Evolutionary conservation across 2,797 vertebrate species (phyloP).

Genomic region (Discoglossus pictus): DNA sequence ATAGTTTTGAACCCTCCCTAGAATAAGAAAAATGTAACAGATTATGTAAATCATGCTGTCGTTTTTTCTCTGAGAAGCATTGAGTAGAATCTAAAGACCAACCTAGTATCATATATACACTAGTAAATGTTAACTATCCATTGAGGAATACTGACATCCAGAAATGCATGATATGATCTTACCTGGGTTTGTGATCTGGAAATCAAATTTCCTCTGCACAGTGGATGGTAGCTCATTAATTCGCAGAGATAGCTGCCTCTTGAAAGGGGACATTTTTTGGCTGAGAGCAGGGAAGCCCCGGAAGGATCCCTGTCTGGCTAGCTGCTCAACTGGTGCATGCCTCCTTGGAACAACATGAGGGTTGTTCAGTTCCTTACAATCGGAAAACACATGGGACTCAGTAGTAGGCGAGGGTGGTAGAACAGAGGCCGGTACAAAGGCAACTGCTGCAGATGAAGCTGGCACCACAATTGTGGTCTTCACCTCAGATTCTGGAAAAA

Average conservation of each 20-base stretch:
- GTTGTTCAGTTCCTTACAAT: conserved; percentile 75
- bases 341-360: conserved; percentile 88
- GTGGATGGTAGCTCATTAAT: conserved; percentile 96
- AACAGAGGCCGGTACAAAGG: conserved; percentile 66
- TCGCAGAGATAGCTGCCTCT: conserved; percentile 90
- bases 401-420: conserved; percentile 80
- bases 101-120: too few relatives aligned
- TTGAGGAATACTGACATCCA: too few relatives aligned
- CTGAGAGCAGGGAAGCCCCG: conserved; percentile 93
- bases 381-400: conserved; percentile 65
- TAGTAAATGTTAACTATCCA: too few relatives aligned
- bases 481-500: conserved; percentile 79
- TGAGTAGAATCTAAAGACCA: too few relatives aligned
- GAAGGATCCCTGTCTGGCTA: conserved; percentile 95
- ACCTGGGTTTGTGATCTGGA: conserved; percentile 92
- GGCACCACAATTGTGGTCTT: conserved; percentile 57
- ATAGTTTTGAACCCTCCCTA: too few relatives aligned
- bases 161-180: too few relatives aligned
- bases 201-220: conserved; percentile 95
- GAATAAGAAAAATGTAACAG: too few relatives aligned
- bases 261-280: conserved; percentile 97
- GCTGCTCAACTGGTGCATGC: conserved; percentile 89
- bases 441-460: conserved; percentile 64
- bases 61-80: too few relatives aligned
- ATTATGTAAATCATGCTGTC: too few relatives aligned